Percentiles rank a stretch among this genome's conserved stretches.
Conservation (phyloP, 2,797 vertebrate species). For the Vespertilio murinus region DNA sequence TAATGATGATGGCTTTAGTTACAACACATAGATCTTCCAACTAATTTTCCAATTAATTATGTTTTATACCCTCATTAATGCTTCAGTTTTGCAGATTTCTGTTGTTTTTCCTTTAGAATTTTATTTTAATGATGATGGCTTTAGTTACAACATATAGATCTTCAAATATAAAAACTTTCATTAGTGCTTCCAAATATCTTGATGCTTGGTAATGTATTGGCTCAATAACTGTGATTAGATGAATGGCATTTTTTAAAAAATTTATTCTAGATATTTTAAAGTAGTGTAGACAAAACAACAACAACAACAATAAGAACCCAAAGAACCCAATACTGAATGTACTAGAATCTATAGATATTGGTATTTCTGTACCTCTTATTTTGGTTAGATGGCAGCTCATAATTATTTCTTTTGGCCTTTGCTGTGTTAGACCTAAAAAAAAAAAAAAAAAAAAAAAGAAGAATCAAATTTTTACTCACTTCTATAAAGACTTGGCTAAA, state of each 20-base stretch:
- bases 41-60: too few relatives aligned
- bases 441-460: not conserved
- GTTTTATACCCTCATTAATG: not conserved
- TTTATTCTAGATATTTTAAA: not conserved
- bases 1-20: not conserved
- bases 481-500: not conserved
- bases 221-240: not conserved
- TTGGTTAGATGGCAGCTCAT: not conserved
- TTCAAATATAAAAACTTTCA: not conserved
- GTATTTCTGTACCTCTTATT: not conserved
- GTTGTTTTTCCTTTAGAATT: not conserved
- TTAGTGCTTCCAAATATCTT: not conserved
- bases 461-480: not conserved
- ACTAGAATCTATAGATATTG: not conserved
- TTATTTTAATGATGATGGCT: slow-evolving; percentile 13
- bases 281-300: not conserved
- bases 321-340: not conserved
- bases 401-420: not conserved
- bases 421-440: not conserved
- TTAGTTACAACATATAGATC: not conserved
- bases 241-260: not conserved
- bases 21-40: not conserved
- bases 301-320: too few relatives aligned
- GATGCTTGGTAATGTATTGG: not conserved
- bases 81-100: not conserved